Conservation (phyloP, 2,797 vertebrate species). For the Chloroceryle amazona region DNA sequence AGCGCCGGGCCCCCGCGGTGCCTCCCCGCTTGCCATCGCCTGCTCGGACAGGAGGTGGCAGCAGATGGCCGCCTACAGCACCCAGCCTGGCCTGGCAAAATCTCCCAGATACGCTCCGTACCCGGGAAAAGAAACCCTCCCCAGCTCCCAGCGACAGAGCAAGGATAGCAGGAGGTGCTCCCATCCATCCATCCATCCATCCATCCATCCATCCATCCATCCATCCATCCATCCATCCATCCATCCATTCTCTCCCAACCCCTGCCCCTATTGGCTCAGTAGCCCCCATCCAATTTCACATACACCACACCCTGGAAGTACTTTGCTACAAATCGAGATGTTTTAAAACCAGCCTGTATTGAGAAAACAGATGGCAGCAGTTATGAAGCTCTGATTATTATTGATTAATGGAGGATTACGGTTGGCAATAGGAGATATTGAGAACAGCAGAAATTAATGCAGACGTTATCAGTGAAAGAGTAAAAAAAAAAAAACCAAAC, state of each 20-base stretch:
- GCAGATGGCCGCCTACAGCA: conserved; percentile 11
- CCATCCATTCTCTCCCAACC: not conserved
- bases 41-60: conserved; percentile 65
- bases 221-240: not conserved
- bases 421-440: not conserved
- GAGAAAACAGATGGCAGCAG: conserved; percentile 12
- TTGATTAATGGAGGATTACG: not conserved
- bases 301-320: not conserved
- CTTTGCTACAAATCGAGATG: not conserved
- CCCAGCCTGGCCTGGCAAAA: not conserved
- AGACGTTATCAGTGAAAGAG: not conserved
- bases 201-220: not conserved
- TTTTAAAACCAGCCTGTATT: not conserved
- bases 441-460: not conserved
- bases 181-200: no score
- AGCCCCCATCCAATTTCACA: not conserved
- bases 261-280: not conserved
- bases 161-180: not conserved
- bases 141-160: accelerated
- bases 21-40: not conserved
- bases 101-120: not conserved
- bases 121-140: not conserved
- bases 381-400: not conserved
- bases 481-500: not conserved
- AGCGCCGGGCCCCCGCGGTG: not conserved